These are phyloP conservation scores for Sterna hirundo DNA, from an alignment of 2,113 vertebrate species.

Conservation along the genomic window DNA sequence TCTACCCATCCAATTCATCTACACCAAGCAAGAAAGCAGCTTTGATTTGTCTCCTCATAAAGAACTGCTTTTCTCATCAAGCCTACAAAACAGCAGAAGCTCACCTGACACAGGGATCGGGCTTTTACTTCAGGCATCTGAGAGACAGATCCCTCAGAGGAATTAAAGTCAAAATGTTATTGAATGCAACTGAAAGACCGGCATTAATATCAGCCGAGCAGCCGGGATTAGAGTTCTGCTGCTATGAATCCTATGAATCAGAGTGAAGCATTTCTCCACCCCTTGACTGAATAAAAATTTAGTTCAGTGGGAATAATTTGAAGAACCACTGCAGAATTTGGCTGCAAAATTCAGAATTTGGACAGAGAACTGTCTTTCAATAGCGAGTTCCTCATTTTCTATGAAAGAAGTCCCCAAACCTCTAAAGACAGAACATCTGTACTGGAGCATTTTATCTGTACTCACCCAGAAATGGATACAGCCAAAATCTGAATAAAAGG, in stretches of 20 bases:
- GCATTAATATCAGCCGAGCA: background rate
- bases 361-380: background rate
- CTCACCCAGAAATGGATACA: background rate
- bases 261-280: background rate
- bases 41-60: constrained; percentile 16
- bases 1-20: constrained; percentile 31
- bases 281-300: background rate
- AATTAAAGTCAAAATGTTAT: constrained; percentile 33
- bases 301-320: background rate
- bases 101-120: background rate
- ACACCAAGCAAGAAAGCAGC: constrained; percentile 19
- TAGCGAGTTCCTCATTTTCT: background rate
- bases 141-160: background rate
- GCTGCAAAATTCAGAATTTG: background rate
- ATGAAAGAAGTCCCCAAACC: background rate
- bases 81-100: background rate
- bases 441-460: background rate
- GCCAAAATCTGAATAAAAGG: background rate
- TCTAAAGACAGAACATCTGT: background rate
- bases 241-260: background rate
- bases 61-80: constrained; percentile 18
- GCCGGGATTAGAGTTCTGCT: background rate
- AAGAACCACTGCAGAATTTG: background rate
- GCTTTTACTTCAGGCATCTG: background rate
- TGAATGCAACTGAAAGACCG: constrained; percentile 26